These are phyloP conservation scores for Eristalis arbustorum DNA, from an alignment of 2,888 invertebrate genomes.

Conservation along the genomic window DNA sequence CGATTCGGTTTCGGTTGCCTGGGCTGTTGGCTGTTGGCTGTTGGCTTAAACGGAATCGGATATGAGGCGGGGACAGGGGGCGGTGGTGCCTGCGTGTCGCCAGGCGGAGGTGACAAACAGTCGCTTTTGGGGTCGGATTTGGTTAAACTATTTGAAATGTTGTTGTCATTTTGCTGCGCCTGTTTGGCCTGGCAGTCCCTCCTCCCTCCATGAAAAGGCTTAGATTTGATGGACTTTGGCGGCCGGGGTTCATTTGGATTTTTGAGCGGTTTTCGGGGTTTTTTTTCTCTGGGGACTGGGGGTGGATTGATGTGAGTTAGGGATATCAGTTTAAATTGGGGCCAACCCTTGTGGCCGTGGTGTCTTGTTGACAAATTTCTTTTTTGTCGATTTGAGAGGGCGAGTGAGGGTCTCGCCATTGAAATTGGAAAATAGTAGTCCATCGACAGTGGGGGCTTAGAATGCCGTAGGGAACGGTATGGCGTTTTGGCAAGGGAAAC, in stretches of 20 bases:
- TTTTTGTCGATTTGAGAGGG: background rate
- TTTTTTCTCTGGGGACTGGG: no score
- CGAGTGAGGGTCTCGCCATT: background rate
- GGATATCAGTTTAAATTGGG: background rate
- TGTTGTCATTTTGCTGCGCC: conserved; percentile 21
- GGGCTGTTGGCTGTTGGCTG: conserved; percentile 11
- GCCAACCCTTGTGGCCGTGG: background rate
- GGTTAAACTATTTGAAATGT: conserved; percentile 46
- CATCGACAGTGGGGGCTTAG: background rate
- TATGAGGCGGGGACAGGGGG: background rate
- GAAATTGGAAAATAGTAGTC: background rate
- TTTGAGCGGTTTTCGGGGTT: background rate
- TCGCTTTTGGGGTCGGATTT: conserved; percentile 26
- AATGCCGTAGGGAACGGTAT: background rate
- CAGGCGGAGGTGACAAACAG: conserved; percentile 7
- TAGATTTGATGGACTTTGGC: conserved; percentile 40
- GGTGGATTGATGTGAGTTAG: background rate
- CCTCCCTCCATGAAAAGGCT: conserved; percentile 5
- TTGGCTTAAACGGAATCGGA: conserved; percentile 55
- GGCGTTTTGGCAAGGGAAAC: background rate
- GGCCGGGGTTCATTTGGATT: conserved; percentile 6
- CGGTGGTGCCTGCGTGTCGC: background rate
- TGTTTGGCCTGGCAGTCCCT: background rate
- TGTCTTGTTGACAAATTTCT: background rate
- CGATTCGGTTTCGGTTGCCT: background rate